Percentiles rank a stretch among this genome's conserved stretches.
Conservation (phyloP, 2,888 invertebrate genomes). For the Stomorhina lunata region DNA sequence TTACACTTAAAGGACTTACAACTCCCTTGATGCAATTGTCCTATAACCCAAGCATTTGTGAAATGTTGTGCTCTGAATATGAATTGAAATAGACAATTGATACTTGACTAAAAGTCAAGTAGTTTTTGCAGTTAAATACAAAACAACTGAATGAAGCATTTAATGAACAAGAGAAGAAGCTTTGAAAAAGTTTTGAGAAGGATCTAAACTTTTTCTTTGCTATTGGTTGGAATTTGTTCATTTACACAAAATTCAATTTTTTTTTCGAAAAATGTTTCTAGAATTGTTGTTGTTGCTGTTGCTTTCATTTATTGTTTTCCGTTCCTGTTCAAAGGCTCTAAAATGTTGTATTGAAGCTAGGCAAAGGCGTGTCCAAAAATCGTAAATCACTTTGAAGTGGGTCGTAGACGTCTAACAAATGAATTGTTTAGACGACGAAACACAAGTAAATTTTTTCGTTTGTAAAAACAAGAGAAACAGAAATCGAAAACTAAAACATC, state of each 20-base stretch:
- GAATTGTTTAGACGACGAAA: slow-evolving; percentile 58
- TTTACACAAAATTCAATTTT: slow-evolving; percentile 48
- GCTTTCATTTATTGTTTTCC: background rate
- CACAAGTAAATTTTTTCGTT: slow-evolving; percentile 72
- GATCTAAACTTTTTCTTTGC: no score
- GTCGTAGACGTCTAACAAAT: slow-evolving; percentile 77
- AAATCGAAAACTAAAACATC: slow-evolving; percentile 54
- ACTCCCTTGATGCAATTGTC: background rate
- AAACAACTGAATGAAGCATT: background rate
- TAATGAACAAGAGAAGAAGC: slow-evolving; percentile 16
- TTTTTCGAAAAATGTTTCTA: slow-evolving; percentile 55
- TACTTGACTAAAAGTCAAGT: slow-evolving; percentile 32
- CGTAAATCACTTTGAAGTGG: slow-evolving; percentile 80
- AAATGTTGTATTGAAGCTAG: slow-evolving; percentile 76
- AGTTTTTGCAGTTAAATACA: slow-evolving; percentile 16
- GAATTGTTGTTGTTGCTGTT: slow-evolving; percentile 53
- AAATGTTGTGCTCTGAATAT: background rate
- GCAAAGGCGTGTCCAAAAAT: slow-evolving; percentile 78
- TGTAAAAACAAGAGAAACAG: slow-evolving; percentile 61
- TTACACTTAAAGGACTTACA: background rate
- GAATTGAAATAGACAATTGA: slow-evolving; percentile 7
- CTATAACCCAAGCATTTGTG: background rate
- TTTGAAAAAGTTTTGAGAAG: background rate
- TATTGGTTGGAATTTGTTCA: no score
- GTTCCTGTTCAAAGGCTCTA: slow-evolving; percentile 65